Conservation (phyloP, 2,113 vertebrate genomes). For the Megaleporinus macrocephalus region DNA sequence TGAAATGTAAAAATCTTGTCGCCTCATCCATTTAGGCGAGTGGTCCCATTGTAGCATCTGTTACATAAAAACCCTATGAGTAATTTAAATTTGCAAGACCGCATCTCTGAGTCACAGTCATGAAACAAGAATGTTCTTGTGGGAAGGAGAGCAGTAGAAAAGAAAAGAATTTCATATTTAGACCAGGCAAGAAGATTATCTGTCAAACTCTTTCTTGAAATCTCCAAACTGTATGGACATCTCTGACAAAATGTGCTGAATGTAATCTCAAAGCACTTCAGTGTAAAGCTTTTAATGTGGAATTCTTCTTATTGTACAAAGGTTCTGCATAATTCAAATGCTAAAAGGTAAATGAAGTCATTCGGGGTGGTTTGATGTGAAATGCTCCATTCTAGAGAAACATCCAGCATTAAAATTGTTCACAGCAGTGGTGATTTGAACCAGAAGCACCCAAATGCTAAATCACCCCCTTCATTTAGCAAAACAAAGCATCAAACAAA, state of each 20-base stretch:
- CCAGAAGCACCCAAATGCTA: not conserved
- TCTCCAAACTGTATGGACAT: conserved; percentile 46
- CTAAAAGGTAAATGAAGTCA: not conserved
- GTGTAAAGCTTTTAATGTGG: no score
- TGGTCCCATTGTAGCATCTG: not conserved
- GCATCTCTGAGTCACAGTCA: not conserved
- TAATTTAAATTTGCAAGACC: not conserved
- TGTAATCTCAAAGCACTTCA: not conserved
- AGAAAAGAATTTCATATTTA: conserved; percentile 9
- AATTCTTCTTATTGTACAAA: no score
- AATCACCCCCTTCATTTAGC: not conserved
- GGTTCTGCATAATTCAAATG: not conserved
- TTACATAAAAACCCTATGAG: not conserved
- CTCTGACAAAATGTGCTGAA: conserved; percentile 21
- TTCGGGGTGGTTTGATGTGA: no score
- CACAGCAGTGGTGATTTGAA: no score
- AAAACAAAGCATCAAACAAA: not conserved
- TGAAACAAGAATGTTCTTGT: conserved; percentile 27
- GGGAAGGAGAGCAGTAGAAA: not conserved
- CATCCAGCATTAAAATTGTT: no score
- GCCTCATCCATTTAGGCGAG: not conserved
- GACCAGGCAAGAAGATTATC: not conserved
- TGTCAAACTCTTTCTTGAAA: no score
- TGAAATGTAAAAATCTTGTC: not conserved
- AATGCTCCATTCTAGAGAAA: no score